A percentile compares a stretch with the other conserved stretches of the same genome.
phyloP scores from a whole-genome alignment of 2,797 vertebrate species.

The Manis crassicaudata region DNA sequence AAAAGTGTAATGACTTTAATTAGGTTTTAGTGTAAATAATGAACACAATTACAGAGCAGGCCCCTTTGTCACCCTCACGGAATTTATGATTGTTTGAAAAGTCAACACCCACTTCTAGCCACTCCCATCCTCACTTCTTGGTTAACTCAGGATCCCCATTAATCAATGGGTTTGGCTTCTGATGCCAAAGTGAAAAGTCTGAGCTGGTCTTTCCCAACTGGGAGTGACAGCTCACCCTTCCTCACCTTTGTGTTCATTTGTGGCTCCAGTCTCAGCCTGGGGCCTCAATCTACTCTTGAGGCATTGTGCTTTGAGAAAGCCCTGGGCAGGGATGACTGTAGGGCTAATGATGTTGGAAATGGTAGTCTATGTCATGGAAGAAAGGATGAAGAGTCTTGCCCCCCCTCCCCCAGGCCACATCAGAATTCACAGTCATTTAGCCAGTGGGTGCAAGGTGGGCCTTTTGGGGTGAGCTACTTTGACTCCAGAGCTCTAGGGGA shows the following conservation, averaged over 20 bases:
- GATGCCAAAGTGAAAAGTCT: slow-evolving; percentile 51
- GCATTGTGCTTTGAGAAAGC: neutral
- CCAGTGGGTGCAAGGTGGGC: neutral
- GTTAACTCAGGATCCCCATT: slow-evolving; percentile 43
- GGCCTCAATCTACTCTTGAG: neutral
- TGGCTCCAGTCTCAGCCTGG: neutral
- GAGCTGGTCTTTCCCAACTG: slow-evolving; percentile 29
- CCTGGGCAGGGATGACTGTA: neutral
- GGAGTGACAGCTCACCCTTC: neutral
- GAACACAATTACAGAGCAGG: slow-evolving; percentile 66
- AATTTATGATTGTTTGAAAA: slow-evolving; percentile 74
- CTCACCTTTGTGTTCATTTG: neutral
- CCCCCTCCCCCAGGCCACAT: neutral
- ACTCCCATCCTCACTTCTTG: slow-evolving; percentile 24
- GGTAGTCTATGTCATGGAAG: neutral
- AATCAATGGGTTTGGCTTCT: slow-evolving; percentile 49
- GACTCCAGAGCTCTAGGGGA: neutral
- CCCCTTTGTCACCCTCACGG: slow-evolving; percentile 67
- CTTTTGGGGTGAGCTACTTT: neutral
- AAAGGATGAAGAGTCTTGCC: neutral
- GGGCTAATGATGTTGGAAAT: neutral
- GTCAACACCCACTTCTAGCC: slow-evolving; percentile 56
- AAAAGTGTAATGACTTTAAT: slow-evolving; percentile 82
- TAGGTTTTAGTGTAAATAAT: slow-evolving; percentile 82
- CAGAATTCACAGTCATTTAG: neutral